Evolutionary conservation across 2,113 vertebrate species (phyloP).

Genomic region (Mus pahari): DNA sequence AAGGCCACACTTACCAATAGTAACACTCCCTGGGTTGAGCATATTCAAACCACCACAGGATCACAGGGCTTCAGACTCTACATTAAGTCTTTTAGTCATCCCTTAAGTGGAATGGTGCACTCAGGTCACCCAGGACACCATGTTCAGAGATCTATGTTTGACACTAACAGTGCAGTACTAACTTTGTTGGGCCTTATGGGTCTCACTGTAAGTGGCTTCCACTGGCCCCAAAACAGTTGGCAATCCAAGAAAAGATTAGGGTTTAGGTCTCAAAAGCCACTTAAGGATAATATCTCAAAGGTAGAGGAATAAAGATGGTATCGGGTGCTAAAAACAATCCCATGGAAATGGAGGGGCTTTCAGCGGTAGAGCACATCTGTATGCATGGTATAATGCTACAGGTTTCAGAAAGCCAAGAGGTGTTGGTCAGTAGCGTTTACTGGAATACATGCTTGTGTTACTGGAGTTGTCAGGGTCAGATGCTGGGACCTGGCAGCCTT

Average conservation of each 20-base stretch:
- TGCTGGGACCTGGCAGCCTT: neutral
- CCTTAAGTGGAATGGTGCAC: neutral
- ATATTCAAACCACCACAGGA: neutral
- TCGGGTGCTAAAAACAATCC: neutral
- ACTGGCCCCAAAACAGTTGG: neutral
- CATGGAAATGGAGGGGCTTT: neutral
- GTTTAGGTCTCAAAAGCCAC: neutral
- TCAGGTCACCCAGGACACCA: neutral
- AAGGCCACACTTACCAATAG: no score
- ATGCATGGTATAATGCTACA: neutral
- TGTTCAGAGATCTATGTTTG: neutral
- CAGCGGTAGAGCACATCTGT: neutral
- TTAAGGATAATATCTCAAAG: constrained; percentile 21
- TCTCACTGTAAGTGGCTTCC: neutral
- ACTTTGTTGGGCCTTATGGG: neutral
- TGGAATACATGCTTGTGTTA: neutral
- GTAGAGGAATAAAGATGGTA: neutral
- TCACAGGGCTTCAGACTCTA: neutral
- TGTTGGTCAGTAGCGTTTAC: neutral
- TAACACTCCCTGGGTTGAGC: no score
- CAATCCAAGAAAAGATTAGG: neutral
- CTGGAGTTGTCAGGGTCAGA: neutral
- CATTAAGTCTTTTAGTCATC: neutral
- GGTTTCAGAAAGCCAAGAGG: constrained; percentile 1
- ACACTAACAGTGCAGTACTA: neutral